Percentiles rank a stretch among this genome's conserved stretches.
Evolutionary conservation across 1,140 invertebrate genomes (phyloP).

Genomic region (Calliphora vicina): DNA sequence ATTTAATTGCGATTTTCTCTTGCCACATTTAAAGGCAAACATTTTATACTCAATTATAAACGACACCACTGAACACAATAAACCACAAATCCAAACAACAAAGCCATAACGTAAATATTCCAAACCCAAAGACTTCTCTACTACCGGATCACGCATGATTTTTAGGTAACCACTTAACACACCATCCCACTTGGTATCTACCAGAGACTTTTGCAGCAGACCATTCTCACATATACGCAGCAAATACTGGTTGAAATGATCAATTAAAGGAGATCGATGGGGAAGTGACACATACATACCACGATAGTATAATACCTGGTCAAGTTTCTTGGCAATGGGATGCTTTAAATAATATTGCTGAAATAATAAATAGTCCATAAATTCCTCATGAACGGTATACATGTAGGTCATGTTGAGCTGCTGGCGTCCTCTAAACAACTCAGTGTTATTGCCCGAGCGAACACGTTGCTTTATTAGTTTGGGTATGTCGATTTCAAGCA

Average conservation of each 20-base stretch:
- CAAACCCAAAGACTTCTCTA: background rate
- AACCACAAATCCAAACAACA: conserved; percentile 15
- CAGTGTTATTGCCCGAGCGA: background rate
- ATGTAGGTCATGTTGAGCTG: background rate
- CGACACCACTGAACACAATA: background rate
- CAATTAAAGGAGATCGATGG: background rate
- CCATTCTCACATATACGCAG: background rate
- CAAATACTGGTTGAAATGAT: background rate
- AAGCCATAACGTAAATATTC: background rate
- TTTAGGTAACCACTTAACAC: background rate
- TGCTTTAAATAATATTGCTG: background rate
- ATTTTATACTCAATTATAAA: background rate
- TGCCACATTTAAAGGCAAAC: background rate
- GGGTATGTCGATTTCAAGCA: background rate
- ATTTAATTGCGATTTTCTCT: no score
- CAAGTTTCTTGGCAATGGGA: background rate
- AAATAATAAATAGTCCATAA: background rate
- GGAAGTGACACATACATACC: background rate
- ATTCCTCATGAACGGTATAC: background rate
- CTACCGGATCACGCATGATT: background rate
- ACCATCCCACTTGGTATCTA: background rate
- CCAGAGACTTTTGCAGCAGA: background rate
- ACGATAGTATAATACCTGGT: background rate
- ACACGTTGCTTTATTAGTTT: background rate
- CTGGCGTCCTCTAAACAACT: background rate